These are phyloP conservation scores for Drosophila nikananu DNA, from an alignment of 1,140 invertebrate genomes.

Conservation along the genomic window DNA sequence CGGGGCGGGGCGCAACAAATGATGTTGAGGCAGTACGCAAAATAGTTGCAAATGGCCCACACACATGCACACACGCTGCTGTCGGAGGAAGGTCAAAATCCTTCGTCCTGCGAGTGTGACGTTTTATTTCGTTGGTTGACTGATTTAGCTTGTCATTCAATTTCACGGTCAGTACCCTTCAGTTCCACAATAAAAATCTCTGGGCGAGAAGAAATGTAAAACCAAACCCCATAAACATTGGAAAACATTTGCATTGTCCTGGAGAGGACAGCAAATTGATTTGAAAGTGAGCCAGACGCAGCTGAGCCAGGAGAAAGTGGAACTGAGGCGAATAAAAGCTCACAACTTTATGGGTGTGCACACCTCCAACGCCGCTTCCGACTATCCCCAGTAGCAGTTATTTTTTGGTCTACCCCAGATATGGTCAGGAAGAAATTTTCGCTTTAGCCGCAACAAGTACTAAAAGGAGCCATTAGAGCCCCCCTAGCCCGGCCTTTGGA, in stretches of 20 bases:
- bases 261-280: constrained; percentile 65
- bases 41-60: constrained; percentile 61
- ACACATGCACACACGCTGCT: constrained; percentile 27
- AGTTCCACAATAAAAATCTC: constrained; percentile 44
- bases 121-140: constrained; percentile 78
- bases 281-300: constrained; percentile 51
- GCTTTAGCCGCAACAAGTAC: constrained; percentile 11
- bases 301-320: constrained; percentile 40
- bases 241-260: constrained; percentile 56
- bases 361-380: neutral
- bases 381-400: constrained; percentile 9
- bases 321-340: constrained; percentile 4
- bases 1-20: constrained; percentile 44
- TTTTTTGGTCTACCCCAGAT: neutral
- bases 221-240: constrained; percentile 21
- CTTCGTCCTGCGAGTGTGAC: constrained; percentile 47
- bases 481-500: neutral
- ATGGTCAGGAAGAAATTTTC: neutral
- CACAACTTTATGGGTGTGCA: neutral
- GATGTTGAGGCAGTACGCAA: constrained; percentile 74
- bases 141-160: constrained; percentile 81
- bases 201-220: constrained; percentile 41
- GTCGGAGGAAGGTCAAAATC: constrained; percentile 7
- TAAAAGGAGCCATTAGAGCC: constrained; percentile 20
- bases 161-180: constrained; percentile 78